phyloP scores from a whole-genome alignment of 2,797 vertebrate genomes.

The Rhynchonycteris naso region DNA sequence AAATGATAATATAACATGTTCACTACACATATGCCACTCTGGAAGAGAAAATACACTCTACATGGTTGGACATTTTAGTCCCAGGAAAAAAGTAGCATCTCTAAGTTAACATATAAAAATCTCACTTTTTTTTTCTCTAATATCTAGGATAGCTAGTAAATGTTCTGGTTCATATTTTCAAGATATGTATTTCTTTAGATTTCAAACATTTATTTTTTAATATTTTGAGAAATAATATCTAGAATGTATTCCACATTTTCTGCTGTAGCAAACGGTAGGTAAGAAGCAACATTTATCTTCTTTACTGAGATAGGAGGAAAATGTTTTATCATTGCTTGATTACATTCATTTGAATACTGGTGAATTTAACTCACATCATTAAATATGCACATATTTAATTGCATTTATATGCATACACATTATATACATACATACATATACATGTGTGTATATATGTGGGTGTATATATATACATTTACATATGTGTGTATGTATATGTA shows the following conservation, averaged over 20 bases:
- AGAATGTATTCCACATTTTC: conserved; percentile 12
- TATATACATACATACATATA: background rate
- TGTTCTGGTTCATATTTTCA: background rate
- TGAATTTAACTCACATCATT: background rate
- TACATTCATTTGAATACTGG: background rate
- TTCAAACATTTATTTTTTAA: conserved; percentile 42
- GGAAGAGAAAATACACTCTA: background rate
- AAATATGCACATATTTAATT: background rate
- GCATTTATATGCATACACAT: background rate
- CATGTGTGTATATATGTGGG: background rate
- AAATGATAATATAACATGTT: background rate
- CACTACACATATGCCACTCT: background rate
- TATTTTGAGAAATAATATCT: background rate
- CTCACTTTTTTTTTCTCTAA: background rate
- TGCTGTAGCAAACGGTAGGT: background rate
- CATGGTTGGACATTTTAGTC: background rate
- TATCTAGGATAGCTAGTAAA: background rate
- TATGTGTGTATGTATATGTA: background rate
- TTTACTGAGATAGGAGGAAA: background rate
- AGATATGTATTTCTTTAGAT: background rate
- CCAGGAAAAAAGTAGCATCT: background rate
- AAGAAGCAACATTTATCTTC: background rate
- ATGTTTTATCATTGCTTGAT: background rate
- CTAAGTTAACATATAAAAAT: background rate
- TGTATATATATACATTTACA: background rate